Evolutionary conservation across 2,888 invertebrate genomes (phyloP).

Genomic region (Calameuta pallipes): DNA sequence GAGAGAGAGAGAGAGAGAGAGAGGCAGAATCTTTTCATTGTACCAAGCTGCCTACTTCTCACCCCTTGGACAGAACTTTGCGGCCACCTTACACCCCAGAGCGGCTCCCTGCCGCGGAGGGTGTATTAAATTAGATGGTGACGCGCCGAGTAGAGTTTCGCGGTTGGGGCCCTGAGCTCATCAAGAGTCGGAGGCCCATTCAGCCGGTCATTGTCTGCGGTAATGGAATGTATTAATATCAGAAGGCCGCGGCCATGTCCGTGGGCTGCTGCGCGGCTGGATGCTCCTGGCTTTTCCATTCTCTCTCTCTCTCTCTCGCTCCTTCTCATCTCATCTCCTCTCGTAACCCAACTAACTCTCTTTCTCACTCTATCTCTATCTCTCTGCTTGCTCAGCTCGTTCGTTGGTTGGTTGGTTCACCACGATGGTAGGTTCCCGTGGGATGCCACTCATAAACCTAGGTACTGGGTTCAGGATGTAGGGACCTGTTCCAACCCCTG

Average conservation of each 20-base stretch:
- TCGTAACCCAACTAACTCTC: neutral
- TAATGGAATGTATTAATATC: conserved; percentile 66
- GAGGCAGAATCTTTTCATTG: neutral
- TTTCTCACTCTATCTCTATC: neutral
- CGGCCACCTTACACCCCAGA: neutral
- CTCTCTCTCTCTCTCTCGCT: conserved; percentile 27
- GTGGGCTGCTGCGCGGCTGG: conserved; percentile 28
- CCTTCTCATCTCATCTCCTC: neutral
- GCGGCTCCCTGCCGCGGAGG: neutral
- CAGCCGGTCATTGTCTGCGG: conserved; percentile 63
- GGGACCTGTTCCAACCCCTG: neutral
- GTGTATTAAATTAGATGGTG: conserved; percentile 62
- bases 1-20: neutral
- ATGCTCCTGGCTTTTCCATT: conserved; percentile 4
- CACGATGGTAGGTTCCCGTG: conserved; percentile 28
- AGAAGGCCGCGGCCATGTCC: conserved; percentile 50
- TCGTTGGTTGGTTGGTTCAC: conserved; percentile 11
- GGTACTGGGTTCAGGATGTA: conserved; percentile 11
- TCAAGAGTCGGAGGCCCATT: conserved; percentile 61
- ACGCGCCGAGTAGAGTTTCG: conserved; percentile 41
- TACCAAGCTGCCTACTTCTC: neutral
- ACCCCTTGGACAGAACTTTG: neutral
- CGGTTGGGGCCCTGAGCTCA: conserved; percentile 55
- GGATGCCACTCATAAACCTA: conserved; percentile 42
- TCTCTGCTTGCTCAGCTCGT: conserved; percentile 6